phyloP scores from a whole-genome alignment of 2,888 invertebrate genomes.

The Anoplius nigerrimus region DNA sequence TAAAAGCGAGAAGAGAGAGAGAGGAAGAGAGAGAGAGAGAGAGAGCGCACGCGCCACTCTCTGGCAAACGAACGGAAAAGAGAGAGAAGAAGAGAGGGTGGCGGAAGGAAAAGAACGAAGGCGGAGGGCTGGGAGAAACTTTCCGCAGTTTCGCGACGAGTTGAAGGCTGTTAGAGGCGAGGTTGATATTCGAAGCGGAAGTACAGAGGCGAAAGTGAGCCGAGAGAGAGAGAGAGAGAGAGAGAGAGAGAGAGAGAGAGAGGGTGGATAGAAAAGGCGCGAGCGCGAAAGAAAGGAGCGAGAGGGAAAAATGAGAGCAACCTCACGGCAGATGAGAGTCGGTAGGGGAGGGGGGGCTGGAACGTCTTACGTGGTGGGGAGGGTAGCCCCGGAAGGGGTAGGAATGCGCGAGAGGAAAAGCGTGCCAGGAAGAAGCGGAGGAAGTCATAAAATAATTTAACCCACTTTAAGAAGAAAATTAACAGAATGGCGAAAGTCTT shows the following conservation, averaged over 20 bases:
- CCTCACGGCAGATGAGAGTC: neutral
- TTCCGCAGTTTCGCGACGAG: conserved; percentile 1
- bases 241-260: neutral
- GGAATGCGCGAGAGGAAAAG: conserved; percentile 32
- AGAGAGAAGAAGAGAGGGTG: conserved; percentile 5
- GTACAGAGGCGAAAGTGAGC: no score
- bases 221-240: no score
- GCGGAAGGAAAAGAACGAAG: neutral
- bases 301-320: neutral
- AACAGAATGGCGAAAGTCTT: conserved; percentile 74
- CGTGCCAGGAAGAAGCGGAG: conserved; percentile 36
- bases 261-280: neutral
- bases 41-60: no score
- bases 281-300: neutral
- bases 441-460: conserved; percentile 73
- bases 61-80: neutral
- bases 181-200: no score
- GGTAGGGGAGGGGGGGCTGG: neutral
- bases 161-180: neutral
- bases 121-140: neutral
- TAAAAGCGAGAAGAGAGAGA: neutral
- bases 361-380: neutral
- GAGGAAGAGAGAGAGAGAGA: neutral
- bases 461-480: conserved; percentile 73
- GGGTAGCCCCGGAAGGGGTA: conserved; percentile 15